Conservation (phyloP, 2,113 vertebrate species). For the Ictalurus punctatus region DNA sequence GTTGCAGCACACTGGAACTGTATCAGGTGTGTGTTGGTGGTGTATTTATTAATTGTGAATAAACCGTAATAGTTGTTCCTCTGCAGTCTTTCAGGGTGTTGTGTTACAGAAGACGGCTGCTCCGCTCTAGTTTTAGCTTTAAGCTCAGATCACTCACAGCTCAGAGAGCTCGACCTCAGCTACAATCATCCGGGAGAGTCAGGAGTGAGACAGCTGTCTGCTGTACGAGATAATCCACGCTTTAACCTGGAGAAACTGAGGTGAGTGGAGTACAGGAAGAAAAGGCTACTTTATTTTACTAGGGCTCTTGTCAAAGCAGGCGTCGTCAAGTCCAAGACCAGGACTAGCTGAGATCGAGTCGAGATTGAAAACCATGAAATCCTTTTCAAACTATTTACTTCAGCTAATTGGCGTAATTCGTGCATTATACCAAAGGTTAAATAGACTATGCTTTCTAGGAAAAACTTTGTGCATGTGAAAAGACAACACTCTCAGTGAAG, state of each 20-base stretch:
- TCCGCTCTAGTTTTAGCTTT: slow-evolving; percentile 34
- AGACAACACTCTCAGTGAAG: no score
- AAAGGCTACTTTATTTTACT: background rate
- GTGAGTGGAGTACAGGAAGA: slow-evolving; percentile 33
- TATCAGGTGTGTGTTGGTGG: background rate
- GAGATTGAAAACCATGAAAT: background rate
- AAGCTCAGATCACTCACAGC: slow-evolving; percentile 22
- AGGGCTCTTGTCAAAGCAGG: background rate
- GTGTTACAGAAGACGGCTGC: slow-evolving; percentile 38
- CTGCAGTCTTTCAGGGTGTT: slow-evolving; percentile 47
- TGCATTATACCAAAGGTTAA: no score
- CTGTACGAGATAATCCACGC: slow-evolving; percentile 40
- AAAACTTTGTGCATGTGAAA: no score
- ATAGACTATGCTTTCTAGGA: no score
- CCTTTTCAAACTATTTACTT: no score
- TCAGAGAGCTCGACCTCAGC: slow-evolving; percentile 59
- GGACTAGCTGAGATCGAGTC: background rate
- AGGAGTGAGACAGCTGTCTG: slow-evolving; percentile 45
- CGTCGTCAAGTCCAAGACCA: background rate
- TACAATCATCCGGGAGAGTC: slow-evolving; percentile 54
- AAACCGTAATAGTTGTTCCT: background rate
- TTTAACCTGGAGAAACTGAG: slow-evolving; percentile 53
- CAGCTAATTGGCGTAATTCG: no score
- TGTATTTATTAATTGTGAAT: background rate
- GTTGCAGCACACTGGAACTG: background rate